phyloP scores from a whole-genome alignment of 2,888 invertebrate species.

The Sussaba pulchella region DNA sequence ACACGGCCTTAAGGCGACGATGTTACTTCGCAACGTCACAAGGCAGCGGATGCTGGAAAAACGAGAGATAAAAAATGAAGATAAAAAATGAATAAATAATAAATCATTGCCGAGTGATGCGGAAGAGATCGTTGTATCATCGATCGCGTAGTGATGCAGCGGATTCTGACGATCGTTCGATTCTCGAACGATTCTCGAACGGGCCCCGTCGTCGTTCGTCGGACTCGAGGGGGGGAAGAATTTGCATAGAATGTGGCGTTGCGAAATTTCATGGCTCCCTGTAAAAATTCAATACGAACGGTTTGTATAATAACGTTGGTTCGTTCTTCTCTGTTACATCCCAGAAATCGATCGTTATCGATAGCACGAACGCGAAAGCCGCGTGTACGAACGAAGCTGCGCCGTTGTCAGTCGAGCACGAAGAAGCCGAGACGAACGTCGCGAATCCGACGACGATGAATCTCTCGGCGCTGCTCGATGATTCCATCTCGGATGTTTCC shows the following conservation, averaged over 20 bases:
- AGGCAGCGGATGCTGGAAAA: background rate
- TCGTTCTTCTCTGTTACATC: conserved; percentile 63
- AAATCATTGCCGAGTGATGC: conserved; percentile 27
- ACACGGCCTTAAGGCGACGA: no score
- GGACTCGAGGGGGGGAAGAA: conserved; percentile 54
- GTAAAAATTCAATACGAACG: conserved; percentile 61
- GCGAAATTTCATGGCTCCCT: conserved; percentile 75
- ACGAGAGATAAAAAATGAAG: background rate
- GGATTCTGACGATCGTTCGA: conserved; percentile 9
- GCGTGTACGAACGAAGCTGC: conserved; percentile 43
- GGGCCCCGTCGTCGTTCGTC: conserved; percentile 35
- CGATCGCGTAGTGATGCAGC: conserved; percentile 12
- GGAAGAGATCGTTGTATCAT: conserved; percentile 10
- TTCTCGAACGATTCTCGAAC: background rate
- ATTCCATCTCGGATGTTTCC: conserved; percentile 24
- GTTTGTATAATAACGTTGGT: conserved; percentile 41
- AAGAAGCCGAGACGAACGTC: conserved; percentile 38
- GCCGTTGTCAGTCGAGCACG: conserved; percentile 56
- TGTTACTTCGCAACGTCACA: conserved; percentile 11
- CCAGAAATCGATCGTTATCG: conserved; percentile 76
- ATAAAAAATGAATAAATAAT: background rate
- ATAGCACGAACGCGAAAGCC: conserved; percentile 57
- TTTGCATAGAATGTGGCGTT: conserved; percentile 82
- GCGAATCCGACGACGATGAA: conserved; percentile 19
- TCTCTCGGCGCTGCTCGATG: background rate